A percentile compares a stretch with the other conserved stretches of the same genome.
phyloP scores from a whole-genome alignment of 2,888 invertebrate species.

The Capitulum mitella region DNA sequence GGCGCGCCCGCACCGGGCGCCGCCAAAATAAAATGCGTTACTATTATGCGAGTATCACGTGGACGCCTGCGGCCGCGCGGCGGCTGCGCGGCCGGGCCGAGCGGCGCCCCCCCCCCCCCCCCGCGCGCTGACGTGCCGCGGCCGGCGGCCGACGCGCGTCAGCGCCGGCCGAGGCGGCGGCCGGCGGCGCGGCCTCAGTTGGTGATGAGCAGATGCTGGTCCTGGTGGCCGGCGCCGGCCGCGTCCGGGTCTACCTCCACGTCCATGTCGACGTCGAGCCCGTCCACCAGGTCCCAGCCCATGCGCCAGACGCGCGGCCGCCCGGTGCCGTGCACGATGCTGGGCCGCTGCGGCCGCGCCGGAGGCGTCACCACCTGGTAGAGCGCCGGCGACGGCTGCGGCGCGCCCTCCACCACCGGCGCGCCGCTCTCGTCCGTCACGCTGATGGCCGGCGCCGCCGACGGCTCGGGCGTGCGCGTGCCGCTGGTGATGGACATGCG shows the following conservation, averaged over 20 bases:
- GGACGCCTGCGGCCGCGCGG: no score
- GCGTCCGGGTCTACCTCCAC: not conserved
- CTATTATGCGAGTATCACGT: not conserved
- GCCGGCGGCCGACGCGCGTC: no score
- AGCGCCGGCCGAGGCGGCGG: not conserved
- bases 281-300: not conserved
- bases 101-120: no score
- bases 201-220: conserved; percentile 13
- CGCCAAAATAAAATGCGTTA: not conserved
- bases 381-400: not conserved
- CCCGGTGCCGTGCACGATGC: conserved; percentile 21
- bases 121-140: no score
- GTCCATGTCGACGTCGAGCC: not conserved
- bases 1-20: not conserved
- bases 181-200: not conserved
- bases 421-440: conserved; percentile 17
- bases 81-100: no score
- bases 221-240: not conserved
- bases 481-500: conserved; percentile 6
- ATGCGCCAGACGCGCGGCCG: not conserved
- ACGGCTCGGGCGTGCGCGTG: conserved; percentile 65
- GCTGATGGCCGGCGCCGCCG: not conserved
- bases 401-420: not conserved
- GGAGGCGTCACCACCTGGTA: not conserved
- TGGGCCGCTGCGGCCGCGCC: not conserved